Evolutionary conservation across 1,140 invertebrate genomes (phyloP), one percentile per base, ranked within the genome.

Genomic region (Camponotus floridanus): DNA sequence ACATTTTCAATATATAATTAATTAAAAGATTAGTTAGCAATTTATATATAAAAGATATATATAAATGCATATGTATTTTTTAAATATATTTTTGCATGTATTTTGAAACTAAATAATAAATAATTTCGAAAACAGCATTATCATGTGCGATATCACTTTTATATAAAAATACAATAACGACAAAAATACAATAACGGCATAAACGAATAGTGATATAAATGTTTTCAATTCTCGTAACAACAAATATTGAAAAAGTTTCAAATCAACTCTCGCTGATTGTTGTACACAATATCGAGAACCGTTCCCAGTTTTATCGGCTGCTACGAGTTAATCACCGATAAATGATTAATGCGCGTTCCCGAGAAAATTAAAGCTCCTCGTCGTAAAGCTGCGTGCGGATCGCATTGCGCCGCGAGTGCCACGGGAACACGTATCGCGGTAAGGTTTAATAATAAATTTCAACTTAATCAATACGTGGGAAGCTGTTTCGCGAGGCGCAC

Each of bases 311-410:
- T 73, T 81, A 81, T 81, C 65, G 51, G 26, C 79, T 36, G 67
- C 67, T 81, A 71, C 51, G 67, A 73, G 79, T 81, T 81, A 81
- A 81, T 81, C 79, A 42, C 8, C 79, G 51, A 81, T 81, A 81
- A 79, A 81, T 81, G 67, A 81, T 81, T 81, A 81, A 81, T 71
- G 67, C 51, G 67, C 79, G 79, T 81, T 81, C 79, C 67, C 55
- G 36, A 71, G 67, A 18, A 73, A 81, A 81, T 81, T 81, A 81
- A 81, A 81, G 67, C 51, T 57, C 18, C 51, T 81, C 79, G 78
- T 81, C 78, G 36, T 81, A 81, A 81, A 81, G 67, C 36, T 81
- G 51, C 55, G 55, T 51, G 26, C 26, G 70, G 70, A 73, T 71
- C 26, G 45, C 68, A 71, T 73, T 42, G 70, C 70, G 48, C 70